Conservation (phyloP, 2,113 vertebrate species). For the Struthio camelus region DNA sequence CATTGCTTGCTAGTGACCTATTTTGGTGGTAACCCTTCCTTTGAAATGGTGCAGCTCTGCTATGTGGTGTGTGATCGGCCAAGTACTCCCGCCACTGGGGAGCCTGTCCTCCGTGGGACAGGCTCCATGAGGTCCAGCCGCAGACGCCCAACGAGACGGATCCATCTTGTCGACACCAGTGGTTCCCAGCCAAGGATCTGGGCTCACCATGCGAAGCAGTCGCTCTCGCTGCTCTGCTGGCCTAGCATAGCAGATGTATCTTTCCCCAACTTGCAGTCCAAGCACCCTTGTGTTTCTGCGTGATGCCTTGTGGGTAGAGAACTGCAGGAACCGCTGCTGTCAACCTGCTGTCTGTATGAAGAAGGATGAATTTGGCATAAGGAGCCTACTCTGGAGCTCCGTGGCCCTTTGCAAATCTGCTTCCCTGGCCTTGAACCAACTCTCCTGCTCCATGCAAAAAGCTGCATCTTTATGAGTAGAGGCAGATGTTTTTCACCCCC, state of each 20-base stretch:
- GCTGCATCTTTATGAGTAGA: not conserved
- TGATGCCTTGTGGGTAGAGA: not conserved
- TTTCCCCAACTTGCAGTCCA: accelerated
- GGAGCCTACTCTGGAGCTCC: accelerated
- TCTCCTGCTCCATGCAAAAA: not conserved
- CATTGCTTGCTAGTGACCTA: not conserved
- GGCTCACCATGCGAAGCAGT: not conserved
- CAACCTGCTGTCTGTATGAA: not conserved
- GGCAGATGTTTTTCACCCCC: conserved; percentile 1
- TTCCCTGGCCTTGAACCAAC: not conserved
- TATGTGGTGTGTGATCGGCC: not conserved
- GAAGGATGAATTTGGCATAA: not conserved
- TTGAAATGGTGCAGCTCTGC: not conserved
- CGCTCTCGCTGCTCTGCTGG: not conserved
- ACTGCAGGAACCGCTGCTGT: not conserved
- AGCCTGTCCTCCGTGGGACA: accelerated
- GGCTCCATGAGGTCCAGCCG: not conserved
- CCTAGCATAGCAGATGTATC: not conserved
- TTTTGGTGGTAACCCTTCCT: conserved; percentile 30
- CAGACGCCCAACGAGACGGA: not conserved
- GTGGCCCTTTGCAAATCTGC: not conserved
- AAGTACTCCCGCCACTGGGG: not conserved
- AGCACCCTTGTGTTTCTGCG: not conserved
- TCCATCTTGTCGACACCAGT: accelerated
- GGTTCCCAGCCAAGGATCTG: not conserved